These are phyloP conservation scores for Smithornis capensis DNA, from an alignment of 2,113 vertebrate species.

Conservation along the genomic window DNA sequence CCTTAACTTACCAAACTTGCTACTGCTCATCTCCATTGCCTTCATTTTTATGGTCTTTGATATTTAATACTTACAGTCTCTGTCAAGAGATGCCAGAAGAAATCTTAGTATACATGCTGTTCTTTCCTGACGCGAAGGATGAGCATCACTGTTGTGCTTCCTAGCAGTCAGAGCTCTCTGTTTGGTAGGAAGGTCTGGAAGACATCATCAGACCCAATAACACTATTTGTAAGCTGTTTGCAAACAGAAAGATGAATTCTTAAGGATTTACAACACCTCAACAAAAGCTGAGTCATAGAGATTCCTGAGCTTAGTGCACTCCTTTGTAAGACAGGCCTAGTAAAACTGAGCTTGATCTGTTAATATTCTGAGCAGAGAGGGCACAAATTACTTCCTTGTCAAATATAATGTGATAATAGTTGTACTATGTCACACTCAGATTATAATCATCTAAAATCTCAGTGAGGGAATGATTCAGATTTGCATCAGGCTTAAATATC, in stretches of 20 bases:
- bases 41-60: not conserved
- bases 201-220: not conserved
- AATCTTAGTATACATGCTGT: not conserved
- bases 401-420: not conserved
- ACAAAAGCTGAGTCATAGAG: not conserved
- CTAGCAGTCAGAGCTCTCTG: not conserved
- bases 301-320: not conserved
- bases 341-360: not conserved
- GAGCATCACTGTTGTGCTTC: not conserved
- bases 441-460: not conserved
- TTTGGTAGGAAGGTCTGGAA: not conserved
- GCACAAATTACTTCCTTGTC: not conserved
- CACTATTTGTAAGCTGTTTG: not conserved
- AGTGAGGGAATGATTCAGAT: not conserved
- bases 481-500: not conserved
- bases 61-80: not conserved
- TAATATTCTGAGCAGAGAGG: not conserved
- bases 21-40: not conserved
- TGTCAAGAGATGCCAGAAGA: not conserved
- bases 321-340: not conserved
- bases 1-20: not conserved
- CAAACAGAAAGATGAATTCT: not conserved
- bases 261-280: not conserved
- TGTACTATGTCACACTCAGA: not conserved
- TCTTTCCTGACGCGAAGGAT: not conserved